Base-by-base conservation (phyloP, 2,113 vertebrate species). In the Corythaeola cristata region DNA sequence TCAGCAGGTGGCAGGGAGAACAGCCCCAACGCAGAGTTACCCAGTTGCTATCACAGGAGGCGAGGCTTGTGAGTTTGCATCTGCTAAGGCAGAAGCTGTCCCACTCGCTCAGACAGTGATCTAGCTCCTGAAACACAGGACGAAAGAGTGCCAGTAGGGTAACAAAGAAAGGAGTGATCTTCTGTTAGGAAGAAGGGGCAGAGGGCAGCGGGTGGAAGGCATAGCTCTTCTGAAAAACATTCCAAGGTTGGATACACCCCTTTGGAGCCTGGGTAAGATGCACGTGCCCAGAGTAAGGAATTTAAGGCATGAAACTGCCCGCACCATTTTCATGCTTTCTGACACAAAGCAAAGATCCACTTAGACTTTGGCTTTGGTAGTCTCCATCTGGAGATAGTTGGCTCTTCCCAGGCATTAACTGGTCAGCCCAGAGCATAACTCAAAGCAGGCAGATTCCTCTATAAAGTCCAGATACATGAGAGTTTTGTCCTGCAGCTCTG, bases 1-100 rank as follows among this genome's bases (percentile, higher is more conserved):
- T 74, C 15, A 26, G 32, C 27, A 77, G 50, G 33, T 0, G 3
- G 45, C 69, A 66, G 13, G 15, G 47, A 66, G 52, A 73, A n/a
- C n/a, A 85, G 39, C 6, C 64, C 33, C n/a, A 24, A 0, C 3
- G 37, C 33, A 24, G 17, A 58, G 32, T 30, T 84, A 53, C 22
- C 22, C 3, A 15, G 23, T n/a, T 80, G 37, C 50, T 69, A 2
- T 4, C 1, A 0, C 2, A 85, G 37, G n/a, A 72, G 33, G 10
- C 23, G 64, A 85, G 15, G 45, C 26, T 60, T 45, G 7, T 47
- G 60, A 60, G 30, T 55, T 88, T 78, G 45, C 33, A 52, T 45
- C 62, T 91, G 37, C 71, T 64, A 24, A 5, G 35, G 62, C 53
- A 91, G 47, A 81, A 60, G 39, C 53, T 71, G 11, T 74, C 12